phyloP scores from a whole-genome alignment of 1,140 invertebrate species.

The Notospermus geniculatus region DNA sequence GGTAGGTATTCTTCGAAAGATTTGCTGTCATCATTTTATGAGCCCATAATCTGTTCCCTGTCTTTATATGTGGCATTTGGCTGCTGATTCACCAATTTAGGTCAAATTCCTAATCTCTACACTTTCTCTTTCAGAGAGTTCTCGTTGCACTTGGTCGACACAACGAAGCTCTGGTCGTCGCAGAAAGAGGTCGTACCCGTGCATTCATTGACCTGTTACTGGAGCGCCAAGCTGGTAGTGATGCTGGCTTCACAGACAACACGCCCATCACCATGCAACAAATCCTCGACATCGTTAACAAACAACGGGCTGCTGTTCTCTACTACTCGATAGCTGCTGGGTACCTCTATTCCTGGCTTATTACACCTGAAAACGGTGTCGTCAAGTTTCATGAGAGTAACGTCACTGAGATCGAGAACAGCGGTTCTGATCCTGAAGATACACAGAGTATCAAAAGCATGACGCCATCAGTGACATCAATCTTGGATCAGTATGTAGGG shows the following conservation, averaged over 20 bases:
- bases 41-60: no score
- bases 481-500: conserved; percentile 68
- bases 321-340: conserved; percentile 86
- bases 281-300: conserved; percentile 79
- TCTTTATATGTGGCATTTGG: not conserved
- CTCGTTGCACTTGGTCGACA: conserved; percentile 70
- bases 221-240: conserved; percentile 59
- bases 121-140: conserved; percentile 70
- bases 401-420: conserved; percentile 62
- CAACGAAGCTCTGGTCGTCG: conserved; percentile 80
- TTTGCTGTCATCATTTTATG: no score
- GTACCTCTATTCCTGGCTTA: conserved; percentile 83
- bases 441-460: conserved; percentile 43
- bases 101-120: no score
- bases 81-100: no score
- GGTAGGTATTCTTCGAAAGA: conserved; percentile 46
- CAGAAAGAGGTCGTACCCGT: conserved; percentile 75
- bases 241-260: conserved; percentile 42
- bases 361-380: conserved; percentile 74
- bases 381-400: conserved; percentile 72
- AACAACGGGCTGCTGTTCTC: conserved; percentile 80
- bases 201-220: conserved; percentile 66
- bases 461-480: conserved; percentile 52
- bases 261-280: conserved; percentile 62
- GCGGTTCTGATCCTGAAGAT: conserved; percentile 49